Evolutionary conservation across 2,797 vertebrate genomes (phyloP).

Genomic region (Alauda arvensis): DNA sequence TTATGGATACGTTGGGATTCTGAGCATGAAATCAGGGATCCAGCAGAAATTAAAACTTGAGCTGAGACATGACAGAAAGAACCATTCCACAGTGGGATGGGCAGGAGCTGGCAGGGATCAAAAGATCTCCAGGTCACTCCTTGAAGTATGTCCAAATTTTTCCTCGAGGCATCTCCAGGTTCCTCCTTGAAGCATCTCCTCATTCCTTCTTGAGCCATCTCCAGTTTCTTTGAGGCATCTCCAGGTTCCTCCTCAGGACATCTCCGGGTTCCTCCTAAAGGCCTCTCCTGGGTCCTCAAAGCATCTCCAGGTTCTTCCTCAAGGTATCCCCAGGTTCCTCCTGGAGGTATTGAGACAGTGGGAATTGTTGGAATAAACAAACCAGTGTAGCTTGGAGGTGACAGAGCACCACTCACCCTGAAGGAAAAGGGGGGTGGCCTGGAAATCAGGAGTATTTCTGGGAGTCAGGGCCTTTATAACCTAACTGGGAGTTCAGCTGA

Average conservation of each 20-base stretch:
- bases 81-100: not conserved
- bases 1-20: not conserved
- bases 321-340: not conserved
- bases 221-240: not conserved
- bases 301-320: not conserved
- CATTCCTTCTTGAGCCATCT: not conserved
- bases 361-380: not conserved
- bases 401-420: rapidly evolving
- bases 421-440: not conserved
- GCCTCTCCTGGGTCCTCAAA: not conserved
- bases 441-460: not conserved
- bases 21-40: not conserved
- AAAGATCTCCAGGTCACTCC: not conserved
- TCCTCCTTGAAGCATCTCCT: not conserved
- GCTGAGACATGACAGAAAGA: not conserved
- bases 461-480: not conserved
- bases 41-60: not conserved
- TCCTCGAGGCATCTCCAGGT: rapidly evolving
- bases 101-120: not conserved
- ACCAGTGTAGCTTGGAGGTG: not conserved
- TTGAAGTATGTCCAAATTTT: not conserved
- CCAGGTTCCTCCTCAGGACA: not conserved
- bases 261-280: not conserved
- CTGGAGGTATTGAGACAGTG: not conserved
- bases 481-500: not conserved